These are phyloP conservation scores for Pedetes capensis DNA, from an alignment of 2,113 vertebrate species.

Conservation along the genomic window DNA sequence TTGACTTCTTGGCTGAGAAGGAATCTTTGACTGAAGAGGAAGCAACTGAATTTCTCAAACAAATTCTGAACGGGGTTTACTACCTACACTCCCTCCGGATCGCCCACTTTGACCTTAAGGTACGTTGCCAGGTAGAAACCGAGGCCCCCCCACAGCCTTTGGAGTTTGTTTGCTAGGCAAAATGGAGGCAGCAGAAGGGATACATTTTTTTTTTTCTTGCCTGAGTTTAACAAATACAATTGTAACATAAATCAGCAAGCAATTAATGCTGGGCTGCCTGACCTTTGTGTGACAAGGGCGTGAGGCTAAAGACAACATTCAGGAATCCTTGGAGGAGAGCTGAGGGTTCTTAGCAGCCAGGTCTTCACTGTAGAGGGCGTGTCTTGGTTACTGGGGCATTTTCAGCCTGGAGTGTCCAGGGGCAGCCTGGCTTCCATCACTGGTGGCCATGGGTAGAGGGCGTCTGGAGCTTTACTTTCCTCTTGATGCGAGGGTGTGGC, in stretches of 20 bases:
- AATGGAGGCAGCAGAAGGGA: background rate
- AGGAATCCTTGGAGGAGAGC: background rate
- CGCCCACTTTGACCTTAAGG: constrained; percentile 99
- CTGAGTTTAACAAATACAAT: background rate
- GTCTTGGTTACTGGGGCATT: background rate
- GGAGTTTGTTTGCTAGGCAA: background rate
- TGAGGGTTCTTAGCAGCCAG: background rate
- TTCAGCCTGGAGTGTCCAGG: background rate
- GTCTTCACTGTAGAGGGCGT: background rate
- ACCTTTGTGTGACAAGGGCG: background rate
- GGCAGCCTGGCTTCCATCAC: background rate
- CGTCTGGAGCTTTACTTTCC: background rate
- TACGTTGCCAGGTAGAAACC: constrained; percentile 65
- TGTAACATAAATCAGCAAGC: background rate
- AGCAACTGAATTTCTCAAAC: constrained; percentile 98
- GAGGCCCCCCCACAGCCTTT: background rate
- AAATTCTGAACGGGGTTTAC: constrained; percentile 97
- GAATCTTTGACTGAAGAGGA: constrained; percentile 98
- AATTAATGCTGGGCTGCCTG: background rate
- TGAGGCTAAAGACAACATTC: background rate
- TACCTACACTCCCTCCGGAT: constrained; percentile 97
- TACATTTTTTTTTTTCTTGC: background rate
- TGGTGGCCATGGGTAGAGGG: background rate
- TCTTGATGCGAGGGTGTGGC: background rate
- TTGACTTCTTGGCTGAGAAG: constrained; percentile 98